Percentiles rank a stretch among this genome's conserved stretches.
phyloP scores from a whole-genome alignment of 2,888 invertebrate species.

The Lithosia quadra region DNA sequence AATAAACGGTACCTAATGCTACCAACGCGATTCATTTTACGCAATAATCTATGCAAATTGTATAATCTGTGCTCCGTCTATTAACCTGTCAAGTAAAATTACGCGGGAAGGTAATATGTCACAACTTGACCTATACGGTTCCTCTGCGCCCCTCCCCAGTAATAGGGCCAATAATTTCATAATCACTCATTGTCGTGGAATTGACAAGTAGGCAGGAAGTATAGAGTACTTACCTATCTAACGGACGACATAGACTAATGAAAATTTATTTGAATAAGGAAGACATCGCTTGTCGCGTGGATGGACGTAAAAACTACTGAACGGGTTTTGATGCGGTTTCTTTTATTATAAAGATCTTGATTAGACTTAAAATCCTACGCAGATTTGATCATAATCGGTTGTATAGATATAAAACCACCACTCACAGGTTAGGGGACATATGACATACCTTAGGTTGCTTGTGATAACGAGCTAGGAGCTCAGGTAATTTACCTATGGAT shows the following conservation, averaged over 20 bases:
- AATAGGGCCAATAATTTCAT: conserved; percentile 23
- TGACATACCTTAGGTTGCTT: background rate
- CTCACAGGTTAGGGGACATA: too few species aligned
- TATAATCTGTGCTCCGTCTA: conserved; percentile 40
- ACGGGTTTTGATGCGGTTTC: too few species aligned
- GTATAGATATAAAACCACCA: too few species aligned
- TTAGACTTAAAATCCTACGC: too few species aligned
- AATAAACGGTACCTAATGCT: background rate
- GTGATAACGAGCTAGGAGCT: background rate
- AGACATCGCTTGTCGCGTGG: too few species aligned
- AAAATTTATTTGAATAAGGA: too few species aligned
- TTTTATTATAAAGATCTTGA: too few species aligned
- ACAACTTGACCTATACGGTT: conserved; percentile 40
- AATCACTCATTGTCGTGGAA: background rate
- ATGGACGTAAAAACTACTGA: too few species aligned
- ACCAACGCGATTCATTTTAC: background rate
- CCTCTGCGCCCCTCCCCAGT: conserved; percentile 9
- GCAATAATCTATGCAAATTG: conserved; percentile 52
- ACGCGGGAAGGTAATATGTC: conserved; percentile 49
- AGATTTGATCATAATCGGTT: too few species aligned
- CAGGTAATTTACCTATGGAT: background rate
- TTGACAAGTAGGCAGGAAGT: background rate
- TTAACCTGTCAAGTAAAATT: conserved; percentile 42
- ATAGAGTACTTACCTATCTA: background rate
- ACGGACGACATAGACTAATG: background rate